phyloP scores from a whole-genome alignment of 2,797 vertebrate genomes.

The Melanotaenia trifasciata region DNA sequence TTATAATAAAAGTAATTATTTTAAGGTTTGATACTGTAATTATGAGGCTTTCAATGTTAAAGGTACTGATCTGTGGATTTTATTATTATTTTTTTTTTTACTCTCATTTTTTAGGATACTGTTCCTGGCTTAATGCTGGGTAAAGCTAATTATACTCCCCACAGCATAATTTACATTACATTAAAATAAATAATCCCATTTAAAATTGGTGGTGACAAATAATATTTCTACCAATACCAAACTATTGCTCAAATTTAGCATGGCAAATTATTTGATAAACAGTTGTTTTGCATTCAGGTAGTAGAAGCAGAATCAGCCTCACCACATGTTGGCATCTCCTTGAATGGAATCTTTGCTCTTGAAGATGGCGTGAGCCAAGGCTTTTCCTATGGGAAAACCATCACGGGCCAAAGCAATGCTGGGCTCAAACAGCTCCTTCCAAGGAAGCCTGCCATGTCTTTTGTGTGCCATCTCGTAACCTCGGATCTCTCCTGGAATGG shows the following conservation, averaged over 20 bases:
- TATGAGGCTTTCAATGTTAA: no score
- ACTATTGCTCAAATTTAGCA: not conserved
- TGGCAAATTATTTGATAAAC: not conserved
- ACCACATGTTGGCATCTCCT: slow-evolving; percentile 87
- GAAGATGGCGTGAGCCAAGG: slow-evolving; percentile 86
- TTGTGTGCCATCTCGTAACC: slow-evolving; percentile 94
- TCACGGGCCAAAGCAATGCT: slow-evolving; percentile 91
- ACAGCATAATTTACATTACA: not conserved
- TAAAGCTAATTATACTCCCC: not conserved
- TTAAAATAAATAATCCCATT: not conserved
- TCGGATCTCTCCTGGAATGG: slow-evolving; percentile 94
- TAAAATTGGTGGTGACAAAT: not conserved
- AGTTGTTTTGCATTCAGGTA: not conserved
- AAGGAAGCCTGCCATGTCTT: slow-evolving; percentile 91
- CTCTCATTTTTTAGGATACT: not conserved
- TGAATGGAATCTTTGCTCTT: slow-evolving; percentile 80
- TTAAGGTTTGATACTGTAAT: no score
- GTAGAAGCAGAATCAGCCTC: slow-evolving; percentile 45
- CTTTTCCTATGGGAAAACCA: slow-evolving; percentile 90
- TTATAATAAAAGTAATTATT: no score
- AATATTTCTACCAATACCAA: slow-evolving; percentile 1
- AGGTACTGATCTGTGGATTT: not conserved
- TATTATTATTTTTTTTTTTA: no score
- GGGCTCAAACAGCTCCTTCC: slow-evolving; percentile 92
- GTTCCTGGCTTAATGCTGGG: not conserved